phyloP scores from a whole-genome alignment of 2,113 vertebrate genomes.

The Clarias magur region DNA sequence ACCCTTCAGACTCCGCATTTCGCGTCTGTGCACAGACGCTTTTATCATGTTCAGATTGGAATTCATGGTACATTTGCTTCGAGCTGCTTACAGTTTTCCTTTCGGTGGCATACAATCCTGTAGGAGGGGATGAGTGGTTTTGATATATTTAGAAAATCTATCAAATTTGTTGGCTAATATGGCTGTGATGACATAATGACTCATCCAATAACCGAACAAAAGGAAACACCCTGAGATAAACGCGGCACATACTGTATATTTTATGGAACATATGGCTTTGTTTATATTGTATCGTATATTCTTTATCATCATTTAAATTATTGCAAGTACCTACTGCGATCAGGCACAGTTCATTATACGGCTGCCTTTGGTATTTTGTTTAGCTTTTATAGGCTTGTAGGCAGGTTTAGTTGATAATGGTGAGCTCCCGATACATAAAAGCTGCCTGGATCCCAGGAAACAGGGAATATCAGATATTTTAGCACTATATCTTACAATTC shows the following conservation, averaged over 20 bases:
- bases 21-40: slow-evolving; percentile 13
- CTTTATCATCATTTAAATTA: background rate
- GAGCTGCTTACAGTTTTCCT: slow-evolving; percentile 4
- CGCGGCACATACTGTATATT: background rate
- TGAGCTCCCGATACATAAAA: background rate
- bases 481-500: background rate
- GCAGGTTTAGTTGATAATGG: background rate
- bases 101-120: background rate
- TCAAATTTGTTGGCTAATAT: background rate
- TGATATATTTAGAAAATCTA: slow-evolving; percentile 13
- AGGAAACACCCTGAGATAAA: background rate
- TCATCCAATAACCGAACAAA: background rate
- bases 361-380: background rate
- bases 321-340: too few species aligned
- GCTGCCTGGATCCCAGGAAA: background rate
- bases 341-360: background rate
- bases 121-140: background rate
- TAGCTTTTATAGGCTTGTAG: background rate
- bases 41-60: slow-evolving; percentile 32
- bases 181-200: slow-evolving; percentile 10
- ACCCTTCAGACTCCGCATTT: slow-evolving; percentile 23
- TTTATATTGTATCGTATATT: background rate
- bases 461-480: background rate
- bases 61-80: slow-evolving; percentile 41
- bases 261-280: background rate